These are phyloP conservation scores for Cavia aperea DNA, from an alignment of 2,113 vertebrate genomes.

Conservation along the genomic window DNA sequence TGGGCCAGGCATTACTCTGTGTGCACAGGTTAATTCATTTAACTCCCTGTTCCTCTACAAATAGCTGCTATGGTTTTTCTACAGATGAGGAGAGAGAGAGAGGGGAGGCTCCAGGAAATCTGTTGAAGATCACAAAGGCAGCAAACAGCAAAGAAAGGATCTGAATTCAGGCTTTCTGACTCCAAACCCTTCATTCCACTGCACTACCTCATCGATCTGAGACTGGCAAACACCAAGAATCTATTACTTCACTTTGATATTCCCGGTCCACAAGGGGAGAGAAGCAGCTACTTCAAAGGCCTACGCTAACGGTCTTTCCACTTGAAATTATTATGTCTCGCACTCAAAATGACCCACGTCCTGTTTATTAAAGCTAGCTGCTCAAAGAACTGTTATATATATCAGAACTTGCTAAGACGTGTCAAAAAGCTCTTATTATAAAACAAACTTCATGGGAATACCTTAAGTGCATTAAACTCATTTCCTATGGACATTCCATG, in stretches of 20 bases:
- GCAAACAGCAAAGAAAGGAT: neutral
- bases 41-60: neutral
- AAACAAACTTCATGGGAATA: slow-evolving; percentile 48
- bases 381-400: slow-evolving; percentile 42
- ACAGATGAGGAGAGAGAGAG: slow-evolving; percentile 15
- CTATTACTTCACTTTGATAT: neutral
- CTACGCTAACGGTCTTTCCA: neutral
- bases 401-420: slow-evolving; percentile 54
- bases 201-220: neutral
- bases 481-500: slow-evolving; percentile 63
- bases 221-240: neutral
- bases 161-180: neutral
- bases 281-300: neutral
- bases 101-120: neutral
- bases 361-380: slow-evolving; percentile 15
- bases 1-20: neutral
- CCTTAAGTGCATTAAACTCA: slow-evolving; percentile 50
- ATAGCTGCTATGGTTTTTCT: neutral
- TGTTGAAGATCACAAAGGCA: neutral
- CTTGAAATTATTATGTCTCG: slow-evolving; percentile 5
- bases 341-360: neutral
- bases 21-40: neutral
- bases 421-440: slow-evolving; percentile 58
- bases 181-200: neutral
- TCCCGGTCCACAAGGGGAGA: neutral